Evolutionary conservation across 2,113 vertebrate species (phyloP).

Genomic region (Kryptolebias marmoratus): DNA sequence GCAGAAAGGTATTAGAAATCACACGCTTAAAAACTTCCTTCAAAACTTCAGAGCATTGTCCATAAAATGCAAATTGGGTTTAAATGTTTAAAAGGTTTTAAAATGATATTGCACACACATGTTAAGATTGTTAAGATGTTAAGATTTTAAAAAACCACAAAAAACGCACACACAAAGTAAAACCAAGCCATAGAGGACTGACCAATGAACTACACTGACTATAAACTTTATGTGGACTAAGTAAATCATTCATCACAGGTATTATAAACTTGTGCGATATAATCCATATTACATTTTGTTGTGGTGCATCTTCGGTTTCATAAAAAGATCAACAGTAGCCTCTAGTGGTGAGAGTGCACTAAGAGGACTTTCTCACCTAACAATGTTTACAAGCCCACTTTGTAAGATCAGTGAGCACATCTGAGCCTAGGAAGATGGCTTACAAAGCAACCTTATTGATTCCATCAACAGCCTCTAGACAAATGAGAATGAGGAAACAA

Average conservation of each 20-base stretch:
- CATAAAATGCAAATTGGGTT: background rate
- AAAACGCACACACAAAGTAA: background rate
- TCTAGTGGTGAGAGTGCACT: constrained; percentile 71
- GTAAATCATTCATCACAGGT: background rate
- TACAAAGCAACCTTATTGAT: constrained; percentile 37
- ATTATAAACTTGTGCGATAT: background rate
- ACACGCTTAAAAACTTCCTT: background rate
- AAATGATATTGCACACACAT: background rate
- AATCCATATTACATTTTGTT: background rate
- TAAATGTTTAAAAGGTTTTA: background rate
- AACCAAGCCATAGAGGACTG: background rate
- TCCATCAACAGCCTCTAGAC: constrained; percentile 37
- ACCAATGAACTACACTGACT: background rate
- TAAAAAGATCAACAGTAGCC: constrained; percentile 72
- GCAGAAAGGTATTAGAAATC: background rate
- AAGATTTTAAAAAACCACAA: background rate
- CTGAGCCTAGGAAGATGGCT: constrained; percentile 12
- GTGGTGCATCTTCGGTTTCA: constrained; percentile 23
- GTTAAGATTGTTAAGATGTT: background rate
- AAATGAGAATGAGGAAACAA: constrained; percentile 56
- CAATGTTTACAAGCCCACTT: constrained; percentile 1
- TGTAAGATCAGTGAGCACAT: constrained; percentile 4
- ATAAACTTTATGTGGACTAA: background rate
- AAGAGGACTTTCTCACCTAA: constrained; percentile 2
- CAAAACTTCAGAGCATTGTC: background rate